Evolutionary conservation across 2,888 invertebrate genomes (phyloP), one percentile per base, ranked within the genome.

Genomic region (Dichetophora obliterata): DNA sequence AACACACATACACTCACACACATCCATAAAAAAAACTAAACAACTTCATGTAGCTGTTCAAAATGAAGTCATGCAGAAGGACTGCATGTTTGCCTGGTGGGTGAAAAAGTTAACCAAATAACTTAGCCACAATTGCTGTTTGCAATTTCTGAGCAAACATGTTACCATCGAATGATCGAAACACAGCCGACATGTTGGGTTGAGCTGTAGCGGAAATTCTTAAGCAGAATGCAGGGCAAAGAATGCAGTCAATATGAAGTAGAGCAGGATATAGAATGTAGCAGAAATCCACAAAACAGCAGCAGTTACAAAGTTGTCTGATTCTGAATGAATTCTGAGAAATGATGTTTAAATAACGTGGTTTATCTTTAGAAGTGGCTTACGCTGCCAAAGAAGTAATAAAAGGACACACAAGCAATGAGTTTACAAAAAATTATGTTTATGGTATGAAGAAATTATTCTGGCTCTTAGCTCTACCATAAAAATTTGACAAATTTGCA

Each of bases 91-190:
- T 22, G 66, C 22, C 66, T 43, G 34, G n/a, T 68, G 48, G 19
- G 24, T 48, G 50, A 16, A 50, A 48, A 68, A 68, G 57, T 27
- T 50, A 24, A 43, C 48, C 27, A 68, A 66, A 68, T 48, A 68
- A 24, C 50, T 68, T 48, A 27, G 50, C 68, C 68, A 27, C 50
- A 68, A 50, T 43, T 50, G 68, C 50, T 43, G 34, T 66, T 68
- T 68, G 50, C 50, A 68, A 34, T 66, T 22, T 66, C 66, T 66
- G 66, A 22, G 66, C 66, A 66, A 66, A 66, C 66, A 66, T 66
- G 43, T 37, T 43, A 19, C 43, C 43, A 19, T 34, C 37, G 66
- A 66, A 16, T 37, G 43, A 37, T 37, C 22, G 14, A 34, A 54
- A 54, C 19, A 54, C 8, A 54, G 19, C 6, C n/a, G 54, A 54